Evolutionary conservation across 92 coral and sea anemone genomes (phyloP).

Genomic region (Paragorgia papillata): DNA sequence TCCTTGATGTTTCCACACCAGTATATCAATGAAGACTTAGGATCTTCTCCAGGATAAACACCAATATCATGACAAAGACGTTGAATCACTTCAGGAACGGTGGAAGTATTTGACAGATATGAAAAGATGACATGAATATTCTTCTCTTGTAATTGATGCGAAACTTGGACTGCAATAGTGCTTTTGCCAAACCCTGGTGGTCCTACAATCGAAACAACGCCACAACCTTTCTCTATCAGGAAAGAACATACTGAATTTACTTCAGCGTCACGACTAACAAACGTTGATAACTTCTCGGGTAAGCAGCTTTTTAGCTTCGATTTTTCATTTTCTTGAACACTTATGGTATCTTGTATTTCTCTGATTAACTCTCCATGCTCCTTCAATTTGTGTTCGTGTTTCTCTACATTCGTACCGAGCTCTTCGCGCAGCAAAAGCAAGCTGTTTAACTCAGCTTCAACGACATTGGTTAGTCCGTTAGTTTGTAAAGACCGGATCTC

Average conservation of each 20-base stretch:
- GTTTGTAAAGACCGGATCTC: too few species aligned
- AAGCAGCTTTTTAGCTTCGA: constrained; percentile 17
- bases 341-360: too few species aligned
- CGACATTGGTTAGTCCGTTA: too few species aligned
- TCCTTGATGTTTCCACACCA: constrained; percentile 1
- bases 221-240: neutral
- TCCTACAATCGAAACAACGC: constrained; percentile 23
- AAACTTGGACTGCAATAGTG: constrained; percentile 18
- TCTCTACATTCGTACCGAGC: too few species aligned
- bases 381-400: too few species aligned
- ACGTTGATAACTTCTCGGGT: neutral
- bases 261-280: constrained; percentile 12
- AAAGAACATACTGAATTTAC: neutral
- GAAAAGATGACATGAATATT: neutral
- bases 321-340: neutral
- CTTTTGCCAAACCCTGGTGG: constrained; percentile 34
- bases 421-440: too few species aligned
- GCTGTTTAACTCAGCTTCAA: too few species aligned
- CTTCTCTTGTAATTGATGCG: neutral
- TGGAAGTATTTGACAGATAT: constrained; percentile 1
- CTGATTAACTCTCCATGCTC: neutral
- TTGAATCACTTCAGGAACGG: neutral
- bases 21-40: neutral
- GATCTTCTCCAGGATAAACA: constrained; percentile 32
- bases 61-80: constrained; percentile 24